A percentile compares a stretch with the other conserved stretches of the same genome.
These are phyloP conservation scores for Smittia sp. DNA, from an alignment of 2,888 invertebrate species.

Conservation along the genomic window DNA sequence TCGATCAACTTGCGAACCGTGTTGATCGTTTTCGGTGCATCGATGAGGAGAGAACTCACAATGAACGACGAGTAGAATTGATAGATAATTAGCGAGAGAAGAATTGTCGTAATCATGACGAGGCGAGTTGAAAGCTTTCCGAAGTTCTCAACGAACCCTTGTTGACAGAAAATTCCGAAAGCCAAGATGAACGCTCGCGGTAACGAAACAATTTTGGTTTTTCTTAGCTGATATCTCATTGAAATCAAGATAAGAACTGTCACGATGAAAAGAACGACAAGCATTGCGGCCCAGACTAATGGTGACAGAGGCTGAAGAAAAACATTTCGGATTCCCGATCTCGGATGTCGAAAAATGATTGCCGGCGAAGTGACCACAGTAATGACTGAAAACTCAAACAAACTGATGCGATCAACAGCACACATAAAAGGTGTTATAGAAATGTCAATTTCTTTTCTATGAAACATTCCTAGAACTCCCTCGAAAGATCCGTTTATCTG, in stretches of 20 bases:
- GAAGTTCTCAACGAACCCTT: constrained; percentile 21
- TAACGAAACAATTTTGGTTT: not conserved
- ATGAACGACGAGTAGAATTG: constrained; percentile 32
- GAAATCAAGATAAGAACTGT: too few relatives aligned
- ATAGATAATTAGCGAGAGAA: constrained; percentile 12
- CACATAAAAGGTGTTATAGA: constrained; percentile 1
- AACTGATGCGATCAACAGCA: too few relatives aligned
- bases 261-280: not conserved
- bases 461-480: constrained; percentile 3
- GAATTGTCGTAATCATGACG: not conserved
- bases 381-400: too few relatives aligned
- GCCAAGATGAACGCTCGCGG: not conserved
- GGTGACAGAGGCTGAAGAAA: constrained; percentile 22
- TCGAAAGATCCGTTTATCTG: constrained; percentile 10
- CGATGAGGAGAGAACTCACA: constrained; percentile 12
- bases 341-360: constrained; percentile 35
- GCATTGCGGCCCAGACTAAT: constrained; percentile 5
- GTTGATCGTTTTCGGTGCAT: constrained; percentile 26
- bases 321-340: not conserved
- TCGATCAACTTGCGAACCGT: constrained; percentile 18
- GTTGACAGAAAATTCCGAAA: constrained; percentile 26
- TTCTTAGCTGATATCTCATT: too few relatives aligned
- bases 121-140: not conserved
- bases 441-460: constrained; percentile 6
- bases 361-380: not conserved